Conservation (phyloP, 2,797 vertebrate genomes). For the Xyrichtys novacula region DNA sequence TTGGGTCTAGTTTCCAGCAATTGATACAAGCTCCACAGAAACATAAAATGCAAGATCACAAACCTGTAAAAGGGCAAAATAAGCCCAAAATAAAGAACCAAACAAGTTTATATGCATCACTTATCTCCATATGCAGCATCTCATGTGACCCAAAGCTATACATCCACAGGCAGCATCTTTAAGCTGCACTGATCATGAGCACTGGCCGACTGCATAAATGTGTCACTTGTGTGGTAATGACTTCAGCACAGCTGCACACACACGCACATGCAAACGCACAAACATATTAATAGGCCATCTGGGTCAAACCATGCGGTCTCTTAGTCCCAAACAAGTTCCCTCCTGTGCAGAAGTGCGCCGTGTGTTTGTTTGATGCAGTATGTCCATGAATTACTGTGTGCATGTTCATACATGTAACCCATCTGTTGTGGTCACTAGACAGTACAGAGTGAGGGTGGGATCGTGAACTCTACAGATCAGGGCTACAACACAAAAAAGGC, state of each 20-base stretch:
- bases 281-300: conserved; percentile 27
- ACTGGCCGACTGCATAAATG: conserved; percentile 15
- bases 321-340: not conserved
- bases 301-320: conserved; percentile 22
- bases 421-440: conserved; percentile 19
- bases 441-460: not conserved
- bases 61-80: not conserved
- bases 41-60: not conserved
- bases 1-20: not conserved
- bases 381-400: conserved; percentile 8
- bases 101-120: not conserved
- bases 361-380: not conserved
- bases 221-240: conserved; percentile 20
- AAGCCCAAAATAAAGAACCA: not conserved
- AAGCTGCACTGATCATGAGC: conserved; percentile 25
- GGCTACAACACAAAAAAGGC: not conserved
- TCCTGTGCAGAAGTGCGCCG: conserved; percentile 10
- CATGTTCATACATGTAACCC: conserved; percentile 1
- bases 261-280: too few species aligned
- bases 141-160: not conserved
- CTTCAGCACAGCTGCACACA: not conserved
- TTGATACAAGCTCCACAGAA: not conserved
- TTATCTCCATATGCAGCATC: not conserved
- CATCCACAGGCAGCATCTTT: not conserved
- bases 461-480: conserved; percentile 3